Percentiles rank a stretch among this genome's conserved stretches.
phyloP scores from a whole-genome alignment of 2,797 vertebrate species.

The Parauchenoglanis punctatus region DNA sequence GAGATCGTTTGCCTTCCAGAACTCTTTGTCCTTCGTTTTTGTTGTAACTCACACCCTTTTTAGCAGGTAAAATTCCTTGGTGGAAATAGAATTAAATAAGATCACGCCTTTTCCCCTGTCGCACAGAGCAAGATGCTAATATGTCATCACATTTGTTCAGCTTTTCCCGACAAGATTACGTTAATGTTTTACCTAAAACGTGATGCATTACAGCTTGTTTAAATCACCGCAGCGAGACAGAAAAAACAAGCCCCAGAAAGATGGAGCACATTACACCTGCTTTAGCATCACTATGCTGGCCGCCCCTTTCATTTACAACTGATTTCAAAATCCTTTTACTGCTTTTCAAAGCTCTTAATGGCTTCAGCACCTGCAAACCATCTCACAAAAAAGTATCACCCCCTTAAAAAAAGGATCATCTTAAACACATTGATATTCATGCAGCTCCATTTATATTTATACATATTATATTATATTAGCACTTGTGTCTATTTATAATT shows the following conservation, averaged over 20 bases:
- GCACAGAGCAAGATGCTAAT: not conserved
- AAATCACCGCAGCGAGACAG: not conserved
- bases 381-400: not conserved
- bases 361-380: slow-evolving; percentile 26
- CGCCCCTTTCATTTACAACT: slow-evolving; percentile 6
- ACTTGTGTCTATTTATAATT: not conserved
- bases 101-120: not conserved
- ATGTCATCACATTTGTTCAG: not conserved
- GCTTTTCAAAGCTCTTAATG: slow-evolving; percentile 42
- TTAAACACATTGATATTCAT: not conserved
- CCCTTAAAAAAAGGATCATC: not conserved
- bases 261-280: slow-evolving; percentile 3
- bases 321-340: slow-evolving; percentile 19
- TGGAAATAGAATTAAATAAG: not conserved
- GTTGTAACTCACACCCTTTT: not conserved
- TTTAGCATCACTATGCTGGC: not conserved
- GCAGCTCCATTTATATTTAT: not conserved
- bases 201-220: slow-evolving; percentile 7
- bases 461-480: not conserved
- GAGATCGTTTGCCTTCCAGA: not conserved
- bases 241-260: not conserved
- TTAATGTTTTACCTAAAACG: not conserved
- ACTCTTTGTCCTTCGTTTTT: not conserved
- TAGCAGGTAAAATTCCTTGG: not conserved
- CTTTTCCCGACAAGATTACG: not conserved